Percentiles rank a stretch among this genome's conserved stretches.
Conservation (phyloP, 2,113 vertebrate genomes). For the Rhinoptilus africanus region DNA sequence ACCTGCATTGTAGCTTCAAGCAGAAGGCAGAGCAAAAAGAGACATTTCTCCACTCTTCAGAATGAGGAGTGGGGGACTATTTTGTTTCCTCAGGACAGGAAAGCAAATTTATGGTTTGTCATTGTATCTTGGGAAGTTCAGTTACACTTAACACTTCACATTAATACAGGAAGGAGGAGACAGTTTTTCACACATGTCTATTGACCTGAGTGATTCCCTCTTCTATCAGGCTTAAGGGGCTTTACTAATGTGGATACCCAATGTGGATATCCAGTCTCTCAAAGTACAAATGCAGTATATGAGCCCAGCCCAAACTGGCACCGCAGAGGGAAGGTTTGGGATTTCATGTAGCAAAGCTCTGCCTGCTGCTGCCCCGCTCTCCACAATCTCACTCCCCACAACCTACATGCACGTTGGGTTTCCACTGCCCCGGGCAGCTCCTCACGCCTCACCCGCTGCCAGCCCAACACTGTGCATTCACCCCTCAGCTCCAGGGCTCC, state of each 20-base stretch:
- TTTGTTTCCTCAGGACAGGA: background rate
- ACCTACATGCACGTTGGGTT: accelerated
- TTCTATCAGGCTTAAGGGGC: background rate
- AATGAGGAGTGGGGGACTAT: background rate
- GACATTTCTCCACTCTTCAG: background rate
- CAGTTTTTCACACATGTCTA: background rate
- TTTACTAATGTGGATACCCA: too few species aligned
- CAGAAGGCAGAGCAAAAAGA: background rate
- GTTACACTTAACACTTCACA: background rate
- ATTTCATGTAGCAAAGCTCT: background rate
- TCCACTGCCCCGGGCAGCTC: background rate
- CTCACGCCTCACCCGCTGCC: background rate
- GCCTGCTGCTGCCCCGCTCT: background rate
- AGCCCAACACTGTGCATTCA: background rate
- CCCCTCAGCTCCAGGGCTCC: background rate
- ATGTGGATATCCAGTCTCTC: background rate
- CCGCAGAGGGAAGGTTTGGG: background rate
- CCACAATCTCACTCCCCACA: background rate
- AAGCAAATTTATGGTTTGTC: background rate
- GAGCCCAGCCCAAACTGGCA: background rate
- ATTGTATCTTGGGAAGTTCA: background rate
- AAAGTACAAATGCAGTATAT: background rate
- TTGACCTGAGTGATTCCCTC: background rate
- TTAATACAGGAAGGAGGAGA: background rate
- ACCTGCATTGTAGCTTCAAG: background rate